Conservation (phyloP, 2,888 invertebrate species). For the Cheilosia pagana region DNA sequence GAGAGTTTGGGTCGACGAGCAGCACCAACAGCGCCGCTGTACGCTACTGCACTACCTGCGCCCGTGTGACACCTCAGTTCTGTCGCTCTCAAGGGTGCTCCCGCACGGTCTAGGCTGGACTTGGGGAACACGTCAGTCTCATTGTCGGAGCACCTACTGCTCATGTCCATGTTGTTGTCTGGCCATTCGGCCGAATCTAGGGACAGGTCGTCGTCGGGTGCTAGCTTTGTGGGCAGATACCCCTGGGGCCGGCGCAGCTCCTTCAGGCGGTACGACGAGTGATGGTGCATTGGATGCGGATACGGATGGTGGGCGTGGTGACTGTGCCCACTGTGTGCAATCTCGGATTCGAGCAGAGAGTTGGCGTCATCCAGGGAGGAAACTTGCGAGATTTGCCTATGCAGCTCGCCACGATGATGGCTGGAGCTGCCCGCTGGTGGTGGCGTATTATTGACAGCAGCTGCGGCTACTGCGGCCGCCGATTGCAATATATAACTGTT, state of each 20-base stretch:
- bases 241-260: conserved; percentile 77
- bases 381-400: conserved; percentile 80
- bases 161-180: conserved; percentile 59
- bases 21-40: conserved; percentile 69
- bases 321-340: conserved; percentile 66
- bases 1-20: conserved; percentile 78
- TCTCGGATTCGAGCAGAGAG: conserved; percentile 79
- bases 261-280: conserved; percentile 76
- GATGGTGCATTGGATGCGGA: conserved; percentile 63
- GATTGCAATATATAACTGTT: conserved; percentile 70
- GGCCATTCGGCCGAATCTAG: conserved; percentile 61
- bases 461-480: conserved; percentile 58
- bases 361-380: conserved; percentile 81
- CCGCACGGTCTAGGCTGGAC: conserved; percentile 57
- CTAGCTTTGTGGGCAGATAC: conserved; percentile 58
- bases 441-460: conserved; percentile 60
- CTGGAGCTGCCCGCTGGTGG: conserved; percentile 17
- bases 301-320: conserved; percentile 47
- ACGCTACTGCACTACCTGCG: conserved; percentile 76
- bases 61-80: conserved; percentile 62
- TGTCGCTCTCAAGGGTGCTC: conserved; percentile 57
- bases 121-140: conserved; percentile 76
- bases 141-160: conserved; percentile 66
- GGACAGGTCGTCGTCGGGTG: conserved; percentile 67
- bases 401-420: conserved; percentile 78